Conservation (phyloP, 1,140 invertebrate species). For the Apis mellifera region Amel_HAv3.1 CM009933.2:6083001-6083500, state of each 20-base stretch:
- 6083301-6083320: slow-evolving; percentile 92
- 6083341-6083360: slow-evolving; percentile 88
- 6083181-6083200: slow-evolving; percentile 98
- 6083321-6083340: slow-evolving; percentile 92
- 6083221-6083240: slow-evolving; percentile 24
- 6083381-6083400: slow-evolving; percentile 28
- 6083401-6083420: slow-evolving; percentile 44
- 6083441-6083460: slow-evolving; percentile 93
- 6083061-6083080: not conserved
- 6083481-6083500: slow-evolving; percentile 91
- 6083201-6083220: slow-evolving; percentile 86
- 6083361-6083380: slow-evolving; percentile 1
- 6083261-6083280: slow-evolving; percentile 50
- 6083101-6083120: slow-evolving; percentile 38
- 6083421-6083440: slow-evolving; percentile 92
- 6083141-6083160: slow-evolving; percentile 93
- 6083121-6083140: slow-evolving; percentile 91
- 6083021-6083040: slow-evolving; percentile 87
- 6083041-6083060: slow-evolving; percentile 1
- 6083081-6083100: not conserved
- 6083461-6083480: slow-evolving; percentile 97
- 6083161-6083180: slow-evolving; percentile 95
- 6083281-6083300: slow-evolving; percentile 82
- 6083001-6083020: slow-evolving; percentile 94
- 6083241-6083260: slow-evolving; percentile 71